phyloP scores from a whole-genome alignment of 2,113 vertebrate species.

The Myiozetetes cayanensis region DNA sequence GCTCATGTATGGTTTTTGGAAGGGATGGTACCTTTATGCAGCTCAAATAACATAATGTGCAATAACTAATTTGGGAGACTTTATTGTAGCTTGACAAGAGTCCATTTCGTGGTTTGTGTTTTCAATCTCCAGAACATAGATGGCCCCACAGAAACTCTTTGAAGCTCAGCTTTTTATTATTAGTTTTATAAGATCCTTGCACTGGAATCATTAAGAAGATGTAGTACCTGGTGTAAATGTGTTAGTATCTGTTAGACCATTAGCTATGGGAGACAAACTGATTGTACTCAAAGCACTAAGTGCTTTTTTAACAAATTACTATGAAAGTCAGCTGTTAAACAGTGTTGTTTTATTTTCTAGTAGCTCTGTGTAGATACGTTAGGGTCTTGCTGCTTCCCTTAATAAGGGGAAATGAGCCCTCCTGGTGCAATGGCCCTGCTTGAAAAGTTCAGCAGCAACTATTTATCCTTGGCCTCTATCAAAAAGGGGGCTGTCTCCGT shows the following conservation, averaged over 20 bases:
- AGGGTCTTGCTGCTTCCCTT: not conserved
- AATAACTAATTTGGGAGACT: not conserved
- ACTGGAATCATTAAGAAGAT: slow-evolving; percentile 32
- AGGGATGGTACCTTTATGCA: not conserved
- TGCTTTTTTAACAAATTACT: slow-evolving; percentile 28
- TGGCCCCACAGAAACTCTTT: slow-evolving; percentile 20
- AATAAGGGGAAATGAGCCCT: slow-evolving; percentile 22
- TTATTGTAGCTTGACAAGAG: slow-evolving; percentile 2
- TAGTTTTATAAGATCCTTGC: slow-evolving; percentile 17
- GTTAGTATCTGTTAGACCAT: not conserved
- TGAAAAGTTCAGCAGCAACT: not conserved
- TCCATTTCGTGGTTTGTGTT: slow-evolving; percentile 37
- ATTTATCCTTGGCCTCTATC: slow-evolving; percentile 3
- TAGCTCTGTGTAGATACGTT: not conserved
- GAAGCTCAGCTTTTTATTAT: slow-evolving; percentile 46
- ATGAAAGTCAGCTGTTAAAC: not conserved
- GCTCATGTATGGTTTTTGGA: not conserved
- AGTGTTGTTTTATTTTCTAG: not conserved
- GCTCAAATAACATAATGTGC: not conserved
- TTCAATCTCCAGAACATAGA: slow-evolving; percentile 19
- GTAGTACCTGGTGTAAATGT: slow-evolving; percentile 27
- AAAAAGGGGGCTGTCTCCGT: not conserved
- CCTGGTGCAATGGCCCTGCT: slow-evolving; percentile 4
- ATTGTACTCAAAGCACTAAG: not conserved
- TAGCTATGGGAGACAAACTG: slow-evolving; percentile 11